These are phyloP conservation scores for Tenthredo livida DNA, from an alignment of 2,888 invertebrate species.

Conservation along the genomic window DNA sequence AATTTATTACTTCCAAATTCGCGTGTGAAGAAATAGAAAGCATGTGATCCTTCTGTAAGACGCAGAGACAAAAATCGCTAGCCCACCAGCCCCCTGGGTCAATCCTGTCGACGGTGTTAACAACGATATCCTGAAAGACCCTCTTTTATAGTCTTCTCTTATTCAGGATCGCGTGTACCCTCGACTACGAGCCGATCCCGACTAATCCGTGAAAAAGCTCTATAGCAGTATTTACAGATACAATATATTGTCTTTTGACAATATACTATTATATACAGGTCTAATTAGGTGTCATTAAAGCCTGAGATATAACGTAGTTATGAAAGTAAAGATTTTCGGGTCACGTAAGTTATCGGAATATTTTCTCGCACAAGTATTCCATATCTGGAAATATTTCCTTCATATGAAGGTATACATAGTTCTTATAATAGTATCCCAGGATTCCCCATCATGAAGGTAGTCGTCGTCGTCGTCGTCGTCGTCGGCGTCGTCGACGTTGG, in stretches of 20 bases:
- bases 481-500: conserved; percentile 14
- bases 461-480: conserved; percentile 10
- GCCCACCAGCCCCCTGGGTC: not conserved
- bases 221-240: not conserved
- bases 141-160: not conserved
- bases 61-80: not conserved
- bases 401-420: not conserved
- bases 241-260: not conserved
- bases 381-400: not conserved
- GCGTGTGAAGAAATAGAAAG: not conserved
- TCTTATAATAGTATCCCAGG: not conserved
- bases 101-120: conserved; percentile 25
- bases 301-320: not conserved
- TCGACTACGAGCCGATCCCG: not conserved
- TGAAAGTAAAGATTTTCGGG: not conserved
- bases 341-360: not conserved
- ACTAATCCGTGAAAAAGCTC: not conserved
- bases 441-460: not conserved
- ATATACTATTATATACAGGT: not conserved
- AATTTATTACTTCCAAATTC: not conserved
- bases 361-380: not conserved
- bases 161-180: not conserved
- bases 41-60: not conserved
- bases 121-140: conserved; percentile 32
- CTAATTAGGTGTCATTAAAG: not conserved